Evolutionary conservation across 1,140 invertebrate genomes (phyloP).

Genomic region (Drosophila kohkoa): DNA sequence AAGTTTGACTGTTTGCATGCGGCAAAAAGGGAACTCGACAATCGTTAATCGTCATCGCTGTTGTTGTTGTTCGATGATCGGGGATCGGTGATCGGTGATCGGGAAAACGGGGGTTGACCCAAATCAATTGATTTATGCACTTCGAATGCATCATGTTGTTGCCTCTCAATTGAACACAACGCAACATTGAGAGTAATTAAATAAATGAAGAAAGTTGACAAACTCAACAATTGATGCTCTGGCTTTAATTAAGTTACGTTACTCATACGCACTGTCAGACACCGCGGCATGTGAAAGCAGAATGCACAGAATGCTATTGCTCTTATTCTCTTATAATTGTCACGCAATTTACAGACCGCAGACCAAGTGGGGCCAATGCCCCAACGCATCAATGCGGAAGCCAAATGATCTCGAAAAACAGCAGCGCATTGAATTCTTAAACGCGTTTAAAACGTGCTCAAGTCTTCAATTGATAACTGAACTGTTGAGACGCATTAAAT

Average conservation of each 20-base stretch:
- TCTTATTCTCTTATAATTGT: constrained; percentile 44
- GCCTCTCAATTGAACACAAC: constrained; percentile 66
- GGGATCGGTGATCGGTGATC: constrained; percentile 17
- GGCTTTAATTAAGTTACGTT: constrained; percentile 73
- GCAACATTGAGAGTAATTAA: constrained; percentile 65
- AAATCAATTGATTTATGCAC: constrained; percentile 82
- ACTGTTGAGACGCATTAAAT: neutral
- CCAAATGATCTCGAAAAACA: constrained; percentile 20
- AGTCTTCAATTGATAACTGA: constrained; percentile 4
- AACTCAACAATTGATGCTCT: constrained; percentile 28
- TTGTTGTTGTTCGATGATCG: too few relatives aligned
- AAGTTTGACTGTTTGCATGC: constrained; percentile 31
- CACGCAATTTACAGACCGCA: constrained; percentile 48
- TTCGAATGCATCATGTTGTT: constrained; percentile 22
- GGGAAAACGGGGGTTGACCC: constrained; percentile 31
- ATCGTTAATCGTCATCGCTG: constrained; percentile 16
- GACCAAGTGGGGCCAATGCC: constrained; percentile 49
- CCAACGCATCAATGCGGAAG: constrained; percentile 62
- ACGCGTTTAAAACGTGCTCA: constrained; percentile 23
- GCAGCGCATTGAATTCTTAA: constrained; percentile 10
- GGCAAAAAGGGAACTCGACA: constrained; percentile 12
- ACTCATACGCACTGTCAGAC: constrained; percentile 58
- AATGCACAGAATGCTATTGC: constrained; percentile 8
- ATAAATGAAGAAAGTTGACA: constrained; percentile 65
- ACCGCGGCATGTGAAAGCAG: constrained; percentile 51